phyloP scores from a whole-genome alignment of 1,140 invertebrate genomes.

The Euwallacea similis region DNA sequence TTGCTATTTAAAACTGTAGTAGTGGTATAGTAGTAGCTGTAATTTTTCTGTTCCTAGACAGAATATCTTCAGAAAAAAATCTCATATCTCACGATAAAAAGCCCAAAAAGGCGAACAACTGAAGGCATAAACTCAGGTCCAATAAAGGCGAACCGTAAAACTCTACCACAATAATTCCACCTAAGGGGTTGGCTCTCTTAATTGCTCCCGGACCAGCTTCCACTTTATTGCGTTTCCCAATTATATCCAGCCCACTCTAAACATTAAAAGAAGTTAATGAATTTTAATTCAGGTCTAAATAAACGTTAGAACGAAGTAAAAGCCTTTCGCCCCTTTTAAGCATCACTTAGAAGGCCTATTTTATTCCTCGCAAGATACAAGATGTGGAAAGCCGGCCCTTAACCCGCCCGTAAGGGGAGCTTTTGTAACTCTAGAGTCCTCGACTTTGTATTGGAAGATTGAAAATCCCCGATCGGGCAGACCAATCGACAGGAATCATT shows the following conservation, averaged over 20 bases:
- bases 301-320: constrained; percentile 1
- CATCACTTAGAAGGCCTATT: too few species aligned
- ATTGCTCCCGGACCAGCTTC: constrained; percentile 5
- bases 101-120: not conserved
- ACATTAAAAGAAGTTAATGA: constrained; percentile 19
- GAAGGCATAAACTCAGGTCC: not conserved
- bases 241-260: constrained; percentile 3
- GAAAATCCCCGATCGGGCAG: too few species aligned
- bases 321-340: too few species aligned
- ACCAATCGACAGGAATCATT: too few species aligned
- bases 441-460: too few species aligned
- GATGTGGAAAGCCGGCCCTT: too few species aligned
- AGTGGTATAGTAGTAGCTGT: too few species aligned
- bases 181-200: constrained; percentile 7
- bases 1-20: too few species aligned
- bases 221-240: constrained; percentile 17
- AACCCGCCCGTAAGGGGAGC: too few species aligned
- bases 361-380: too few species aligned
- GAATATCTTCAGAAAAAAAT: not conserved
- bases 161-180: not conserved
- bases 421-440: too few species aligned
- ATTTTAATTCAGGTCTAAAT: constrained; percentile 19
- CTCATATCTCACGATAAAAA: not conserved
- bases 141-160: constrained; percentile 4
- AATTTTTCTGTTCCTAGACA: too few species aligned